phyloP scores from a whole-genome alignment of 2,797 vertebrate species.

The Onychomys leucogaster region DNA sequence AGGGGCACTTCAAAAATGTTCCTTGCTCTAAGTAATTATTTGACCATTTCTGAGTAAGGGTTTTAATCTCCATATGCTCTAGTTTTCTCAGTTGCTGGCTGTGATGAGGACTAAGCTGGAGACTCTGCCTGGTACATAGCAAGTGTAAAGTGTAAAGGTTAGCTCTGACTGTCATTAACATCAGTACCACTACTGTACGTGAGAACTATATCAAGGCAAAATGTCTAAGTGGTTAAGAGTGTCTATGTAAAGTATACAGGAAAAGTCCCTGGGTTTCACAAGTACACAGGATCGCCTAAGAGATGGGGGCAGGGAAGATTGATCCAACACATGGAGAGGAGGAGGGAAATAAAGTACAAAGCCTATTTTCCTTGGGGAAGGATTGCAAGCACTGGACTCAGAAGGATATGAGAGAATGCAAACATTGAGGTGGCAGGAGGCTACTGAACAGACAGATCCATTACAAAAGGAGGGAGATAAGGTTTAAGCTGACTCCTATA shows the following conservation, averaged over 20 bases:
- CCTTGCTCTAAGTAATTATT: constrained; percentile 28
- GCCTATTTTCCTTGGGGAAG: neutral
- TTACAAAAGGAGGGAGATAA: neutral
- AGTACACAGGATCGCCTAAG: constrained; percentile 7
- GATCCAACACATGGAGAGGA: constrained; percentile 37
- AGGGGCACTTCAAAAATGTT: constrained; percentile 29
- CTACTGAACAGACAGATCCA: constrained; percentile 27
- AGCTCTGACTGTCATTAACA: neutral
- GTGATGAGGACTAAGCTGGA: constrained; percentile 48
- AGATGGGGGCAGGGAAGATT: neutral
- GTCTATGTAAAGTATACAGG: neutral
- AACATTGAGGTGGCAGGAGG: neutral
- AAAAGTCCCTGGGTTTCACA: constrained; percentile 47
- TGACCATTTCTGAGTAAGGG: constrained; percentile 1
- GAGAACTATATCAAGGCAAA: constrained; percentile 21
- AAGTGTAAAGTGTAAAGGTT: constrained; percentile 53
- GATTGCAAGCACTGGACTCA: neutral
- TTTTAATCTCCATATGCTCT: constrained; percentile 3
- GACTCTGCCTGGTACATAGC: constrained; percentile 35
- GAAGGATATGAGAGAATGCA: constrained; percentile 16
- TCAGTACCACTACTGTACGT: neutral
- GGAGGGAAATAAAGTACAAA: neutral
- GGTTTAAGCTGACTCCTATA: neutral
- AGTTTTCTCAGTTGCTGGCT: neutral
- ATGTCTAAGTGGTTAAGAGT: constrained; percentile 43